phyloP scores from a whole-genome alignment of 2,888 invertebrate genomes.

The Drosophila maculinotata region DNA sequence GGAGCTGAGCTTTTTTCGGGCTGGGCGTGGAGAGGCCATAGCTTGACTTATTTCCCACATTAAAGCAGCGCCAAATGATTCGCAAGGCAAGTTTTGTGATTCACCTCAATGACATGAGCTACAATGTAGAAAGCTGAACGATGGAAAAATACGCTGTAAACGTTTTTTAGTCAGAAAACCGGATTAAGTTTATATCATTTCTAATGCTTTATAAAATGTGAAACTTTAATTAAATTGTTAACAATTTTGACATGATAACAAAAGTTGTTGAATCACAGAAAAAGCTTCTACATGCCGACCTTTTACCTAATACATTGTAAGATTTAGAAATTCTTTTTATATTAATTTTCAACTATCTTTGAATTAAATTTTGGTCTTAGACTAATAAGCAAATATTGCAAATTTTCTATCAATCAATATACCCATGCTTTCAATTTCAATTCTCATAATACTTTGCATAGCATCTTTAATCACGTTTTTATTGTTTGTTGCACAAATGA shows the following conservation, averaged over 20 bases:
- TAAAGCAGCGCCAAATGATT: slow-evolving; percentile 61
- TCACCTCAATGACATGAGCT: slow-evolving; percentile 38
- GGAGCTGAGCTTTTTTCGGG: slow-evolving; percentile 46
- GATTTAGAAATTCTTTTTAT: no score
- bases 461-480: slow-evolving; percentile 80
- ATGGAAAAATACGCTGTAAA: slow-evolving; percentile 33
- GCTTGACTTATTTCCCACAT: slow-evolving; percentile 71
- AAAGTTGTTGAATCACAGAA: no score
- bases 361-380: no score
- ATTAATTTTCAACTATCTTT: no score
- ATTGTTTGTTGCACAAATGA: slow-evolving; percentile 74
- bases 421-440: slow-evolving; percentile 25
- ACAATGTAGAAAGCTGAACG: slow-evolving; percentile 25
- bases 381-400: not conserved
- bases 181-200: not conserved
- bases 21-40: slow-evolving; percentile 51
- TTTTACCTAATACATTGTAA: no score
- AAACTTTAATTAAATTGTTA: no score
- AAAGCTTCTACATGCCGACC: no score
- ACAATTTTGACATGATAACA: no score
- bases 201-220: no score
- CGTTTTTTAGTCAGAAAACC: not conserved
- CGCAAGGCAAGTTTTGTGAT: slow-evolving; percentile 53
- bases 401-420: slow-evolving; percentile 2
- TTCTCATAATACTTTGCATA: slow-evolving; percentile 62